Conservation (phyloP, 2,888 invertebrate genomes). For the Clanis bilineata region DNA sequence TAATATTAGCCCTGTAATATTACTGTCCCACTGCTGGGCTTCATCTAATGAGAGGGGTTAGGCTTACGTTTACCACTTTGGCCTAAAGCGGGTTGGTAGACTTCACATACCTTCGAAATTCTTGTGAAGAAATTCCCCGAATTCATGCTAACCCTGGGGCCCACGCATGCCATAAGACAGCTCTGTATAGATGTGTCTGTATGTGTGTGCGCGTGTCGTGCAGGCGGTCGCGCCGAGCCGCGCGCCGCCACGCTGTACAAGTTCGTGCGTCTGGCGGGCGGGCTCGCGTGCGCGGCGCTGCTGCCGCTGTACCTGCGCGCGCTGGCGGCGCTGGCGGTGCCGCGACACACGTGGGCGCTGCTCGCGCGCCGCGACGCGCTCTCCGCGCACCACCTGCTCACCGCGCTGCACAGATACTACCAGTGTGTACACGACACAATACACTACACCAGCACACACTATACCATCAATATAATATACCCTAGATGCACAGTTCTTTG, state of each 20-base stretch:
- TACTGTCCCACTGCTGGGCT: too few species aligned
- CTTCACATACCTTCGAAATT: too few species aligned
- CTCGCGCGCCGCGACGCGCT: conserved; percentile 64
- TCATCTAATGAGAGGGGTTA: too few species aligned
- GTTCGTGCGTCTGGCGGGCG: conserved; percentile 94
- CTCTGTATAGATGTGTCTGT: not conserved
- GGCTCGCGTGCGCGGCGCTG: conserved; percentile 90
- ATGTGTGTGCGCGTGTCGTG: too few species aligned
- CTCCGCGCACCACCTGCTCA: conserved; percentile 65
- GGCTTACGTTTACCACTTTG: too few species aligned
- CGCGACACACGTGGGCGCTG: conserved; percentile 86
- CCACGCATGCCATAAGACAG: too few species aligned
- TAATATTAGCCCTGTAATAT: too few species aligned
- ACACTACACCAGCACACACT: not conserved
- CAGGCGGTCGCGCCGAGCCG: conserved; percentile 28
- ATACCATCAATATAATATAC: too few species aligned
- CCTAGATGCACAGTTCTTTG: too few species aligned
- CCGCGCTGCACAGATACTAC: conserved; percentile 88
- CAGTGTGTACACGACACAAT: conserved; percentile 62
- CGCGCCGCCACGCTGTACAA: conserved; percentile 92
- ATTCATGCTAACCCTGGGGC: too few species aligned
- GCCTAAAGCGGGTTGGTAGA: too few species aligned
- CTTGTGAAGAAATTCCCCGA: too few species aligned
- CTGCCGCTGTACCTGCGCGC: conserved; percentile 94
- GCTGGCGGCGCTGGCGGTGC: conserved; percentile 90